Base-by-base conservation (phyloP, 53 echinoderm and acorn worm species). In the Pentamera pediparva region DNA sequence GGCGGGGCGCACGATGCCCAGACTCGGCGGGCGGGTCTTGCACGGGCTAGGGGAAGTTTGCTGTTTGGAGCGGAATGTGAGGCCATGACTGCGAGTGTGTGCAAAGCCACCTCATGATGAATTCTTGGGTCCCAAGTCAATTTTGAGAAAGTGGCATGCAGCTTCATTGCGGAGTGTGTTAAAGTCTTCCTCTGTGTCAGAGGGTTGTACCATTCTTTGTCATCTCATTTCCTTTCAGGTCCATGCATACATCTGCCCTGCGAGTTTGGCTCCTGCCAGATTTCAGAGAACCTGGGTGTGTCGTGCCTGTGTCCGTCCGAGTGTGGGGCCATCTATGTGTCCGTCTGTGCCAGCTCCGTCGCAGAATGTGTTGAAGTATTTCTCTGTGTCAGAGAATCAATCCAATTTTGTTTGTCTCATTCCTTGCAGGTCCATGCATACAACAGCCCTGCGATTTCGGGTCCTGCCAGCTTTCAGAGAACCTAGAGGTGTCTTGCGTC, bases 391-490 rank as follows among this genome's bases (percentile, higher is more conserved):
- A 45, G n/a, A 45, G 47, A 45, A 45, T 12, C n/a, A 15, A 12
- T 15, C n/a, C 1, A 45, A 45, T 45, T 45, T 45, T 12, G 12
- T 48, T 69, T 26, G 9, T 26, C 15, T 32, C 32, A 5, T 33
- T 40, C 20, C 26, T 53, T 65, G 9, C 37, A 76, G 76, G 61
- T 59, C 76, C 76, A 2, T 76, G 76, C 48, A 7, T 25, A 11
- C 22, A 76, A n/a, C 39, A 47, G 38, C 59, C 61, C 15, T 76
- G 76, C 28, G 59, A 58, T 18, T 59, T 35, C 40, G 50, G 76
- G 40, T 41, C 28, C 1, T 76, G 76, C 48, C 37, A 38, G 13
- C 30, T 76, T 2, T 28, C 39, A 22, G 31, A 24, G 9, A 59
- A 21, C 35, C 20, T 58, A 11, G 60, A 76, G 30, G 39, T 60